Base-by-base conservation (phyloP, 2,113 vertebrate species). In the Tetrax tetrax region DNA sequence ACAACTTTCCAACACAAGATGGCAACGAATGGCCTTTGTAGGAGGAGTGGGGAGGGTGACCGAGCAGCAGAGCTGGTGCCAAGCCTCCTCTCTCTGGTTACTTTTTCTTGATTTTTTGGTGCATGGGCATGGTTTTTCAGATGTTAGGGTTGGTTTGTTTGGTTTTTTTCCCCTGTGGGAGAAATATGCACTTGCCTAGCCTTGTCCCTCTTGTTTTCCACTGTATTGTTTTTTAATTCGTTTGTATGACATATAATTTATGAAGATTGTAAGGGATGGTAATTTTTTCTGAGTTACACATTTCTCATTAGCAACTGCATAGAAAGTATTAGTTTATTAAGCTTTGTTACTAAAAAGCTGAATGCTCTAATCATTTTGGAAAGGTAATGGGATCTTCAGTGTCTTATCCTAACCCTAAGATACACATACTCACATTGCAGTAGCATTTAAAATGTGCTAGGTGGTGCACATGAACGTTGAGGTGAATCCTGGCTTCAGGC, bases 21-120 rank as follows among this genome's bases (percentile, higher is more conserved):
- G 98, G 98, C 98, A 97, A 97, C 96, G 90, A 91, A 94, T 76
- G 91, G 88, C 97, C 89, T 94, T 87, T 81, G 43, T 37, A 51
- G 61, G 64, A 59, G 47, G 45, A 63, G 56, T 70, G 53, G 37
- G 79, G 79, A 96, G 95, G 97, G 90, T 91, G 93, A 89, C 82
- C 9, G 16, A 48, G 84, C 18, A 74, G 63, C 50, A 33, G 48
- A 69, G 90, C 95, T 70, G 89, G 13, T 77, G 95, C 95, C 51
- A 22, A 72, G 75, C 95, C 80, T 95, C 95, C 89, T 10, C 27
- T 90, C 91, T 95, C 89, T 96, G 95, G 88, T 97, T 95, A 86
- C 90, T 71, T 33, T 95, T 93, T 92, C 88, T 87, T 91, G 87
- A 89, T 69, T 93, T 87, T 87, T 86, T 95, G 92, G 91, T 96